These are phyloP conservation scores for Berghia stephanieae DNA, from an alignment of 1,140 invertebrate species.

Conservation along the genomic window DNA sequence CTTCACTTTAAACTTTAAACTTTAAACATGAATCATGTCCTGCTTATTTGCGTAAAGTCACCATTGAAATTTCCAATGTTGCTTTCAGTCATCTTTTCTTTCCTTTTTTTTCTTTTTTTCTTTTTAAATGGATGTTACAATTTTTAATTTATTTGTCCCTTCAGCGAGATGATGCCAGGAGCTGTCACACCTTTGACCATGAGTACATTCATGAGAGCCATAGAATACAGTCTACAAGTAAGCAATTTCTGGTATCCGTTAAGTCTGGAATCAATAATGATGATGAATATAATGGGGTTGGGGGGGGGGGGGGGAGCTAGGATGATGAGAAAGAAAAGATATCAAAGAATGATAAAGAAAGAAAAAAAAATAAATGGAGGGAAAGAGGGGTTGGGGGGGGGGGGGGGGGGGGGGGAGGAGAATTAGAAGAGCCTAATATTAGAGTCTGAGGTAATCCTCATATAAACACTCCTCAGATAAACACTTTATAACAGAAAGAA, in stretches of 20 bases:
- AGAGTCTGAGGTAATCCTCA: too few relatives aligned
- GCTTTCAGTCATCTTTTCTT: neutral
- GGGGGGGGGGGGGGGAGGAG: constrained; percentile 4
- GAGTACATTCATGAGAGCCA: constrained; percentile 50
- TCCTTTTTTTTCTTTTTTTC: neutral
- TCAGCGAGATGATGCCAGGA: constrained; percentile 75
- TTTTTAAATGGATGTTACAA: neutral
- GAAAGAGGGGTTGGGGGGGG: neutral
- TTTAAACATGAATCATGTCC: too few relatives aligned
- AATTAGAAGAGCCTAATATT: too few relatives aligned
- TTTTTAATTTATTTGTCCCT: constrained; percentile 25
- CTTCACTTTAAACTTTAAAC: too few relatives aligned
- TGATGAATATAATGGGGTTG: too few relatives aligned
- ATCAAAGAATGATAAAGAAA: too few relatives aligned
- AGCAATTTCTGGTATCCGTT: neutral
- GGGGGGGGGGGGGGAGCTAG: neutral
- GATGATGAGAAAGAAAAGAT: too few relatives aligned
- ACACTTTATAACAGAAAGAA: too few relatives aligned
- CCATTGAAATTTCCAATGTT: too few relatives aligned
- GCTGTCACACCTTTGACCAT: constrained; percentile 67
- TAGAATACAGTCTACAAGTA: constrained; percentile 64
- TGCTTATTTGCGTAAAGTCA: too few relatives aligned
- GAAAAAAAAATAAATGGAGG: too few relatives aligned
- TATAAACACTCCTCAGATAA: too few relatives aligned
- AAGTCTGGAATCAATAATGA: neutral